Conservation (phyloP, 1,140 invertebrate species). For the Diploscapter pachys region DNA sequence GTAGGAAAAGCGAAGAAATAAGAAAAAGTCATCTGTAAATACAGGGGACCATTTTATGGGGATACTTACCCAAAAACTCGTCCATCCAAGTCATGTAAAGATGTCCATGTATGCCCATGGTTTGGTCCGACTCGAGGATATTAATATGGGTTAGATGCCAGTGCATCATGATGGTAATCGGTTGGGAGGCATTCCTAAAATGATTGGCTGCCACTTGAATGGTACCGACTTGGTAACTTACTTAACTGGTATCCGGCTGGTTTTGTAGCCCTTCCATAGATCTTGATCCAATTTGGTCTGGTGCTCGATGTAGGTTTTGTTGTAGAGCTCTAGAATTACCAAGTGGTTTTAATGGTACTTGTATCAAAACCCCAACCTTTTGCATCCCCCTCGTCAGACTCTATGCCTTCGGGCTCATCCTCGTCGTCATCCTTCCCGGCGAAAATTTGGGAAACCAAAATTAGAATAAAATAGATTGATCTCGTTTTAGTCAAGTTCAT, state of each 20-base stretch:
- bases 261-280: conserved; percentile 45
- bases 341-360: too few relatives aligned
- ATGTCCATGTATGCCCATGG: conserved; percentile 51
- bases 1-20: not conserved
- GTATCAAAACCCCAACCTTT: too few relatives aligned
- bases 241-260: conserved; percentile 40
- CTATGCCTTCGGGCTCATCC: too few relatives aligned
- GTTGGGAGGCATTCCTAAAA: conserved; percentile 22
- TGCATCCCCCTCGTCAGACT: too few relatives aligned
- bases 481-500: too few relatives aligned
- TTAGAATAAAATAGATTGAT: too few relatives aligned
- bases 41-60: not conserved
- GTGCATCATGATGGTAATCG: conserved; percentile 29
- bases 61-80: conserved; percentile 32
- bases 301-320: conserved; percentile 47
- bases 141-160: conserved; percentile 45
- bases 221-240: not conserved
- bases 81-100: conserved; percentile 48
- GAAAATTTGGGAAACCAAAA: too few relatives aligned
- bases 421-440: too few relatives aligned
- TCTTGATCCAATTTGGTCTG: conserved; percentile 41
- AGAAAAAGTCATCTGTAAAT: conserved; percentile 15
- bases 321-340: conserved; percentile 39
- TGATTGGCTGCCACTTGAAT: not conserved
- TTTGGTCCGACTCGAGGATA: conserved; percentile 48